Percentiles rank a stretch among this genome's conserved stretches.
These are phyloP conservation scores for Argynnis bischoffii DNA, from an alignment of 2,888 invertebrate genomes.

Conservation along the genomic window DNA sequence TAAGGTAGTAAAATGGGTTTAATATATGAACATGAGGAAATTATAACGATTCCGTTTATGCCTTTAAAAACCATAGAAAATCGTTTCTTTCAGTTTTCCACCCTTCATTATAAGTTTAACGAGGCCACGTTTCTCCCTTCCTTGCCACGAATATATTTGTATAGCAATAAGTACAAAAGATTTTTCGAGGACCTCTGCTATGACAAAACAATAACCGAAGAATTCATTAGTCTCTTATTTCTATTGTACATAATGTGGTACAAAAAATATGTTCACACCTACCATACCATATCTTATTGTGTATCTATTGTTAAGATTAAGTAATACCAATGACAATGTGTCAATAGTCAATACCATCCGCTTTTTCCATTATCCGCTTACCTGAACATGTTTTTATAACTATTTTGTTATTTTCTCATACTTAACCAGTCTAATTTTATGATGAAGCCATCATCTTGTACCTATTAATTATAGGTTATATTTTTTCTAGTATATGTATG, in stretches of 20 bases:
- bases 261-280: conserved; percentile 19
- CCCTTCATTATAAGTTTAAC: conserved; percentile 4
- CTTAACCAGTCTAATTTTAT: no score
- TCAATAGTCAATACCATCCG: conserved; percentile 5
- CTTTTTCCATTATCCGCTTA: background rate
- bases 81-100: background rate
- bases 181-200: conserved; percentile 1
- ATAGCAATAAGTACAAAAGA: conserved; percentile 7
- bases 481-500: no score
- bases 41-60: no score
- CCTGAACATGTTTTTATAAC: background rate
- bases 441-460: no score
- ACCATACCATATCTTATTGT: conserved; percentile 13
- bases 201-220: conserved; percentile 12
- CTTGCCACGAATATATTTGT: background rate
- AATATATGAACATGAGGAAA: no score
- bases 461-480: no score
- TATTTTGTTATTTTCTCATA: background rate
- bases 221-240: conserved; percentile 18
- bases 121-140: conserved; percentile 13
- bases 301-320: conserved; percentile 14
- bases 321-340: conserved; percentile 19
- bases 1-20: no score
- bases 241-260: conserved; percentile 1
- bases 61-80: no score